Conservation (phyloP, 2,888 invertebrate genomes). For the Alloplasta piceator region DNA sequence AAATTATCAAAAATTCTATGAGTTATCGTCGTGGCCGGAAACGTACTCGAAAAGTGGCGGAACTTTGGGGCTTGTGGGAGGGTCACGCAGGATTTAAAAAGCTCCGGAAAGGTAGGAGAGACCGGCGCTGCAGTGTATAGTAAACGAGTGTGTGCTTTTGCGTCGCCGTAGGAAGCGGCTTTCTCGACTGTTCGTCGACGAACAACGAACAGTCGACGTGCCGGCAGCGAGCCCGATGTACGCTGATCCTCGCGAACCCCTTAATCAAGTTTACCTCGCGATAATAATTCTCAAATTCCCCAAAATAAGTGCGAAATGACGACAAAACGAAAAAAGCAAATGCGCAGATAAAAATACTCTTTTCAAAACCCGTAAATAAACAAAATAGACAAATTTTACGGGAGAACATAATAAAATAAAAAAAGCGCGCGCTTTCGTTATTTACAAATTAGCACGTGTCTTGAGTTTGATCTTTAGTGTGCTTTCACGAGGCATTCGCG, state of each 20-base stretch:
- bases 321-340: not conserved
- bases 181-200: not conserved
- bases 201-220: constrained; percentile 9
- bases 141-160: not conserved
- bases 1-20: too few relatives aligned
- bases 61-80: not conserved
- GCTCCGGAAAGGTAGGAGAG: constrained; percentile 27
- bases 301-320: not conserved
- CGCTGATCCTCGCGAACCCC: not conserved
- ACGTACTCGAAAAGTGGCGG: not conserved
- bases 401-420: not conserved
- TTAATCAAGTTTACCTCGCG: not conserved
- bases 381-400: not conserved
- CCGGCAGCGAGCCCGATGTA: constrained; percentile 14
- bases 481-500: not conserved
- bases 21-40: too few relatives aligned
- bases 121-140: not conserved
- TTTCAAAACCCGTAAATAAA: not conserved
- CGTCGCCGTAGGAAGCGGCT: constrained; percentile 8
- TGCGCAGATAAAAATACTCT: not conserved
- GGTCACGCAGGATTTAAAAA: constrained; percentile 38
- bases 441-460: not conserved
- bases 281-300: not conserved
- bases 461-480: not conserved
- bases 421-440: not conserved